Evolutionary conservation across 2,797 vertebrate species (phyloP), one percentile per base, ranked within the genome.

Genomic region (Meda fulgida): DNA sequence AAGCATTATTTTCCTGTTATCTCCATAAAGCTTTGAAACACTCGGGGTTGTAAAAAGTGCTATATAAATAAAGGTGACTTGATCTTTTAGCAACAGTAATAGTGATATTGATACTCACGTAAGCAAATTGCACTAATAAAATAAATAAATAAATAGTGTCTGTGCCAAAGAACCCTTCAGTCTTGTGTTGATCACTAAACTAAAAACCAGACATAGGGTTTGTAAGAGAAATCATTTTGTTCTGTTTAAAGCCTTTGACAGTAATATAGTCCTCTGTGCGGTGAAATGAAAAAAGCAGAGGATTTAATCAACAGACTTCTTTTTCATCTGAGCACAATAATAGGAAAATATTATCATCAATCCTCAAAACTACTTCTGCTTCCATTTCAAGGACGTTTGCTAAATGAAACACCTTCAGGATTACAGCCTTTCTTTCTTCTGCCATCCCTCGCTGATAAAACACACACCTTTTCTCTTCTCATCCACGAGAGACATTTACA

Each of bases 401-500:
- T 53, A 71, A 77, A 88, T 70, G 40, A 77, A 84, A 80, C 73
- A 70, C 48, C 46, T 46, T 53, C 7, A 48, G 31, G 69, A 88
- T 85, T 60, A 71, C 85, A 34, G 72, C 79, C 36, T 63, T 82
- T 80, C 88, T 89, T 92, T 89, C 89, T 93, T 90, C 83, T 51
- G 46, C 86, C 87, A 83, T 89, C 87, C 90, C 91, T 89, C 89
- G 82, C 89, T 89, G 92, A 93, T 93, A 78, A n/a, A 92, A 92
- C 75, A 79, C 58, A 31, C 19, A 85, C 78, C 83, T 81, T 92
- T 89, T 93, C 85, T 90, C 89, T 78, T 81, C 87, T 89, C 63
- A 86, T 87, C 76, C 78, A 80, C 88, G 79, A 77, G 85, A 91
- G 87, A 92, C 90, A 93, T 93, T 90, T 92, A 92, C 92, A 93